Base-by-base conservation (phyloP, 1,140 invertebrate genomes). In the Maniola jurtina region DNA sequence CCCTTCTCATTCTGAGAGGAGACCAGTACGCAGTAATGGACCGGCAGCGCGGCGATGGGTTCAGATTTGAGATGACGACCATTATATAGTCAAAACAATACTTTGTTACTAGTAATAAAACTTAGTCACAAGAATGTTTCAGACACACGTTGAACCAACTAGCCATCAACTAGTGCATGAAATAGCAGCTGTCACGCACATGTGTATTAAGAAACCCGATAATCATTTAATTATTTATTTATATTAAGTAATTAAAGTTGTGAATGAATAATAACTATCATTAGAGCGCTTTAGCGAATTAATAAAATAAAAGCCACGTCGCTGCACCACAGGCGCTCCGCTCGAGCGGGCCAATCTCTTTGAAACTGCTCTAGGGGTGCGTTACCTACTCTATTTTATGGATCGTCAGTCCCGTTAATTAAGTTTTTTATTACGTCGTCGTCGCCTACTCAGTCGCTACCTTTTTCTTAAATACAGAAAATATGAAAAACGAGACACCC, bases 391-490 rank as follows among this genome's bases (percentile, higher is more conserved):
- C 78, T 75, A 79, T 83, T 83, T 83, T 78, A 87, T 83, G 83
- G 83, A 71, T 80, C 84, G 78, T 73, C 77, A 76, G 72, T 72
- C 76, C 59, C 73, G 77, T 85, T 89, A 86, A 89, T 89, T 86
- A 86, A 85, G 70, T 77, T 66, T 78, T 79, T 79, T 73, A 70
- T 73, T 65, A 72, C 73, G 62, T 65, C 9, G 66, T 67, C 65
- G 63, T 40, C 65, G 63, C 35, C 64, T 55, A 65, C 25, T 25
- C 25, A 62, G 64, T 66, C 35, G 58, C 68, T 66, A 61, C 66
- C 64, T 62, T 69, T 50, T 50, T 50, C 11, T 16, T 50, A 15
- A n/a, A 25, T 25, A 25, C 4, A 25, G 25, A 25, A 25, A 25
- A 25, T 25, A 25, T 25, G 4, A 25, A 25, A 25, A 2, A 25